Evolutionary conservation across 1,140 invertebrate genomes (phyloP).

Genomic region (Scaptomyza montana): DNA sequence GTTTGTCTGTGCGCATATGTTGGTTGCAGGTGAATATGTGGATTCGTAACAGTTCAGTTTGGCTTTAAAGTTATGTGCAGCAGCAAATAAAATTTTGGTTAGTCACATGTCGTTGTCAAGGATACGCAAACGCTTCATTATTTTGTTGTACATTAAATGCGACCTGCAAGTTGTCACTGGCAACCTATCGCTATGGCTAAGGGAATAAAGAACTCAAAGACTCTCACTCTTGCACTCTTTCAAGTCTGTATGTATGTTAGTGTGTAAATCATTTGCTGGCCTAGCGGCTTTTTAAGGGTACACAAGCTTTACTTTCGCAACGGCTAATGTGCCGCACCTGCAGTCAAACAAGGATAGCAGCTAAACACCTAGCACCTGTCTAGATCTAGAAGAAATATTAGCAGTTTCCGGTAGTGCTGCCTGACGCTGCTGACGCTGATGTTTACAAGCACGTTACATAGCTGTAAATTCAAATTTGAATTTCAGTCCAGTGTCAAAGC

Average conservation of each 20-base stretch:
- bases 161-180: slow-evolving; percentile 56
- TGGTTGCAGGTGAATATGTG: slow-evolving; percentile 17
- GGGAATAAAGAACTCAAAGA: slow-evolving; percentile 28
- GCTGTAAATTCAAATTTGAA: slow-evolving; percentile 76
- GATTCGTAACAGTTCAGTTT: slow-evolving; percentile 42
- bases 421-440: slow-evolving; percentile 10
- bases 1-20: slow-evolving; percentile 25
- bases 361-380: slow-evolving; percentile 64
- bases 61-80: slow-evolving; percentile 82
- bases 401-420: slow-evolving; percentile 54
- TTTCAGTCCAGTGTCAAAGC: slow-evolving; percentile 81
- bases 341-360: slow-evolving; percentile 63
- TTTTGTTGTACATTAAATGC: slow-evolving; percentile 63
- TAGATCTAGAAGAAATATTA: slow-evolving; percentile 67
- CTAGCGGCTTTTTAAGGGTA: slow-evolving; percentile 37
- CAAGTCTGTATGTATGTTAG: slow-evolving; percentile 9
- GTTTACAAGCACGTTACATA: slow-evolving; percentile 53
- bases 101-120: slow-evolving; percentile 83
- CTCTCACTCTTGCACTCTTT: background rate
- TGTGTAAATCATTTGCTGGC: slow-evolving; percentile 49
- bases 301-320: slow-evolving; percentile 13
- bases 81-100: slow-evolving; percentile 84
- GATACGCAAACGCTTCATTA: slow-evolving; percentile 71
- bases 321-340: slow-evolving; percentile 17
- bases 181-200: slow-evolving; percentile 35